A percentile compares a stretch with the other conserved stretches of the same genome.
These are phyloP conservation scores for Trichosurus vulpecula DNA, from an alignment of 2,797 vertebrate species.

Conservation along the genomic window DNA sequence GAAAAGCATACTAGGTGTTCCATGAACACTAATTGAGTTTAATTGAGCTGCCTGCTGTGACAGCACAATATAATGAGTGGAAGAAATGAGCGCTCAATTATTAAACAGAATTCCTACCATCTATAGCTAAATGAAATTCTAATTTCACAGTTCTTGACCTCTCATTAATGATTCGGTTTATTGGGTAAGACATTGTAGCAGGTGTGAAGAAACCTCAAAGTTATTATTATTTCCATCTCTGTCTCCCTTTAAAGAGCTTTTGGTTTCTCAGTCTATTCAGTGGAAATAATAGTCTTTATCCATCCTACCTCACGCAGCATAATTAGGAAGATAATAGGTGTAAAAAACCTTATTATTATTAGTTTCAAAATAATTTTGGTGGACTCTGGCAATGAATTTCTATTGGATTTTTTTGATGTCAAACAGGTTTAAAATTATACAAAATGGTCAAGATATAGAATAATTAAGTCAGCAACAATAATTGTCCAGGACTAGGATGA, in stretches of 20 bases:
- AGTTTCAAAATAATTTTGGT: conserved; percentile 52
- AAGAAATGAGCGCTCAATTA: not conserved
- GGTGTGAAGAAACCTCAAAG: not conserved
- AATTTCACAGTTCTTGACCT: not conserved
- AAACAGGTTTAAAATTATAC: conserved; percentile 32
- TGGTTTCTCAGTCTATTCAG: not conserved
- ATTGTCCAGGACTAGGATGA: conserved; percentile 42
- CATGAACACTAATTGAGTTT: not conserved
- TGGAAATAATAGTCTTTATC: not conserved
- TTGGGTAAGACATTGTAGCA: not conserved
- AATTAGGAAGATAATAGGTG: not conserved
- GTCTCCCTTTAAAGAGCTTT: not conserved
- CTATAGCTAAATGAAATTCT: not conserved
- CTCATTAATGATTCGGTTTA: not conserved
- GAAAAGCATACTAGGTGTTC: not conserved
- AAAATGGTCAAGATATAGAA: not conserved
- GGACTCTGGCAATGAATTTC: not conserved
- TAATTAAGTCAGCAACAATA: not conserved
- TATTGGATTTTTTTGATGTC: not conserved
- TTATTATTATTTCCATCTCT: not conserved
- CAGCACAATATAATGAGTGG: not conserved
- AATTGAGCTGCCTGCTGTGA: not conserved
- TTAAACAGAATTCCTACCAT: not conserved
- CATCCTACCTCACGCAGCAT: not conserved
- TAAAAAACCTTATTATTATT: not conserved